Evolutionary conservation across 2,888 invertebrate genomes (phyloP), one percentile per base, ranked within the genome.

Genomic region (Crematogaster levior): DNA sequence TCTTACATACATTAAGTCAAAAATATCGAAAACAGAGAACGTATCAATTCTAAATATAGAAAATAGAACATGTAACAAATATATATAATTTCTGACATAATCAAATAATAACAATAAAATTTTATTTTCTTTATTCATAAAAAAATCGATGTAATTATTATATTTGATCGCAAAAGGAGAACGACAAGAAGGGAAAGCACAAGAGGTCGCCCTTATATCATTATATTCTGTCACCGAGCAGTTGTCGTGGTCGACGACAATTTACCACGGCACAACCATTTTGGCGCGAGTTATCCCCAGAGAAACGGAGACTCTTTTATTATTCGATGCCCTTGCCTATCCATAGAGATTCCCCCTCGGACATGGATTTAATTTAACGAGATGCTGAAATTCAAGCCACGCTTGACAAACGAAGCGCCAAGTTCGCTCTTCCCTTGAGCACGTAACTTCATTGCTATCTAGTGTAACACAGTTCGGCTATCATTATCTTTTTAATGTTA

Each of bases 361-460:
- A 75, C 56, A 48, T 75, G 74, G 63, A 84, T 66, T 82, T 82
- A 82, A 82, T 84, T 75, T 70, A 84, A 84, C 66, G 63, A 70
- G 68, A 66, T 21, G 56, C 61, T 60, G 84, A 68, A 68, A 66
- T 61, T 84, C 66, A 82, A 81, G 73, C 56, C 51, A 58, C 63
- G 81, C 53, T 83, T 72, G 56, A 65, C 65, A 72, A 83, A 83
- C 61, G 56, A 68, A 68, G 43, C 43, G 27, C 66, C 53, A 77
- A 66, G 24, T 53, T 77, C 43, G 30, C 43, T 68, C 40, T 27
- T 77, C 70, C 34, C 56, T 46, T n/a, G 70, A 56, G 56, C 34
- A 24, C 6, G 4, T 46, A 56, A 68, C 3, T 30, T 48, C 27
- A 12, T 34, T 21, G 30, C 7, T 43, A 37, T n/a, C 15, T 34